Evolutionary conservation across 1,140 invertebrate species (phyloP), one percentile per base, ranked within the genome.

Genomic region (Drusus annulatus): DNA sequence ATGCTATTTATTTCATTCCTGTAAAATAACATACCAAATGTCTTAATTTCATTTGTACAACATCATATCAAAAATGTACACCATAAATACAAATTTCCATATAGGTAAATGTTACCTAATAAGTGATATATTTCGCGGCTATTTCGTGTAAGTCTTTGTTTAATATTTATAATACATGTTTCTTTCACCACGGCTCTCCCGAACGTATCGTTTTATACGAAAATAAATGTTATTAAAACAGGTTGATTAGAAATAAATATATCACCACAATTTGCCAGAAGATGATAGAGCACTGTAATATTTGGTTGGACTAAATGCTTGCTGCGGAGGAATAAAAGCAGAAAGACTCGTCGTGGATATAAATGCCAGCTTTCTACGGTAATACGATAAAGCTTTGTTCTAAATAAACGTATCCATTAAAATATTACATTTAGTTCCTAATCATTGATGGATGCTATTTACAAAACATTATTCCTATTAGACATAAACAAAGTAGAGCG

Each of bases 1-100:
- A 83, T 83, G 80, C 82, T 83, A 83, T 83, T 83, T 83, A 83
- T 83, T 90, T 89, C 87, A 88, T 89, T 89, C 88, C 88, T 90
- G 89, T 90, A 90, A 89, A 90, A 89, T 90, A 90, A 90, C 88
- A 90, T 90, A 90, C 89, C 88, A 89, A 90, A 89, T 88, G 87
- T 89, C 86, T 89, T 89, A 76, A 88, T 89, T 90, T 88, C 77
- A 88, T 90, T 90, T 90, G 89, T 90, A 90, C 88, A 90, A 89
- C 87, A 87, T 89, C 86, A 89, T 90, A 90, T 89, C 88, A 90
- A 90, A 90, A 90, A 90, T 89, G 88, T 89, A 90, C 89, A 90
- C 87, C 88, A 86, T 87, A 86, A 90, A 83, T 89, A 90, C 89
- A 90, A 89, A 88, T 88, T 88, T 89, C 85, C 87, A 87, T 84